Evolutionary conservation across 2,797 vertebrate genomes (phyloP), one percentile per base, ranked within the genome.

Genomic region (Pantherophis vulpinus): DNA sequence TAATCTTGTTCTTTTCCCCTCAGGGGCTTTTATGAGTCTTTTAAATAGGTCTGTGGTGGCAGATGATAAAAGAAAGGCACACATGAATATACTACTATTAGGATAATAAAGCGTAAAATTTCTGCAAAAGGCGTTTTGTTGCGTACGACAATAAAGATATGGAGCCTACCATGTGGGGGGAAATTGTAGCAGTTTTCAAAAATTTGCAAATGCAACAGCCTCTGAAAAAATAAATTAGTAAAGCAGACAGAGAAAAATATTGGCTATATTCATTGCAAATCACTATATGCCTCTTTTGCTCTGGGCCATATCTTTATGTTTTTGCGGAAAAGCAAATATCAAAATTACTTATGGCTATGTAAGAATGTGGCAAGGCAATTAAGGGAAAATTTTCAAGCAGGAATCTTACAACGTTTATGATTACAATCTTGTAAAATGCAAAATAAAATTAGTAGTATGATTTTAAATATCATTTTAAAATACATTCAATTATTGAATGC

Each of bases 251-350:
- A 59, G 9, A 51, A 11, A 42, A n/a, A 92, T 32, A 92, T 59
- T 59, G 25, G 56, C 27, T 92, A 56, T 5, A 32, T 51, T 96
- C 66, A 86, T 89, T 92, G 92, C 47, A 63, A 91, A 70, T 79
- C 20, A 18, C 0, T 0, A 55, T 2, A 18, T 0, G 91, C 11
- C 56, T 16, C 86, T 87, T 89, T 0, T 42, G 47, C 25, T 8
- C 58, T 61, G 42, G 3, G 14, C 9, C 42, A 16, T 1, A 4
- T 7, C 13, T 91, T 60, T 42, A 11, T 29, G 59, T 54, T 66
- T 89, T 55, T 66, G 59, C 16, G 23, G 63, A 83, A 54, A 37
- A 1, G 16, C 9, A 29, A 63, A 56, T 0, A 0, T 0, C 4
- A 18, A 60, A n/a, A 58, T 23, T 37, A 47, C 70, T 5, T 59